Evolutionary conservation across 35 echinoderm and acorn worm species (phyloP), one percentile per base, ranked within the genome.

Genomic region (Stichopus chloronotus): DNA sequence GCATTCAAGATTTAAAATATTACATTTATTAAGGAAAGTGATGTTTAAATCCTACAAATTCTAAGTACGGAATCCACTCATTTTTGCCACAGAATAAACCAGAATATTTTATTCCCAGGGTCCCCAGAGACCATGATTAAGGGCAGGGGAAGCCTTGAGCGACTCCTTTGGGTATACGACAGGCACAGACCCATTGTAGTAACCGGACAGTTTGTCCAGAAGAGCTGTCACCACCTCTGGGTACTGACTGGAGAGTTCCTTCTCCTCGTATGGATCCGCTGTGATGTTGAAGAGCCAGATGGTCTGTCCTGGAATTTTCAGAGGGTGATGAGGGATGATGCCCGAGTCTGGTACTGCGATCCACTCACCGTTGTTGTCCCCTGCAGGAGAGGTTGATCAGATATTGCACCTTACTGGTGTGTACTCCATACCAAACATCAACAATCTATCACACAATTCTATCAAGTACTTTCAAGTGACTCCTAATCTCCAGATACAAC

Each of bases 281-380:
- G 92, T 58, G 2, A 92, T 92, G 57, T 92, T 92, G 91, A 92
- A 92, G 24, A 92, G 58, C 91, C 91, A 92, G 25, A 92, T 24
- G 25, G 58, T 92, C 57, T 92, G 56, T 56, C 91, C 91, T 23
- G 91, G 74, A 21, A 92, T 81, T 13, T 53, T 61, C 8, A 81
- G 52, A 17, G 78, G 91, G 14, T 60, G 78, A 25, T 57, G 57
- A 8, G 91, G 53, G 14, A 1, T 22, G 11, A 92, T 81, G 19
- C 76, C 76, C 2, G 91, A 92, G 21, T 59, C 78, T 8, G 91
- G 91, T 24, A 78, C 78, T 81, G 91, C 55, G 23, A 92, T 82
- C 91, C 91, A 92, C 5, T 81, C 22, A 10, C 91, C 78, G 16
- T 83, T 92, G n/a, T 81, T 63, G 54, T 54, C 53, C 79, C 86